Evolutionary conservation across 2,113 vertebrate genomes (phyloP), one percentile per base, ranked within the genome.

Genomic region (Hylia prasina): DNA sequence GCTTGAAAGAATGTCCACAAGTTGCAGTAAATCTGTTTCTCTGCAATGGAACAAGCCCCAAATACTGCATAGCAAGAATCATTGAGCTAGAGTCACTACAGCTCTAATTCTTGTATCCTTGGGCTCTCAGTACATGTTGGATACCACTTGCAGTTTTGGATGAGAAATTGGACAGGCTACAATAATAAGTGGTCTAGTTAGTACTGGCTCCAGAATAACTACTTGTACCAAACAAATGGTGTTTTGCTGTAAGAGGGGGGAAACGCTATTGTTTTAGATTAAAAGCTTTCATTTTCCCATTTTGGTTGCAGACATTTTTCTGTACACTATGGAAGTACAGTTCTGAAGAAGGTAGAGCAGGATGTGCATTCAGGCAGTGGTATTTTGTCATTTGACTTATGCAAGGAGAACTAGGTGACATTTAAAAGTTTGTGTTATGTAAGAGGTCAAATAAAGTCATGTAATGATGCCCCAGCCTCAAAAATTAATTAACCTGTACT

Each of bases 71-170:
- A 86, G 25, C 48, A 88, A 82, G 92, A 92, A 53, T 88, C 86
- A 72, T 47, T 54, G 82, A 86, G 68, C 71, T 48, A 18, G 48
- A 85, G 75, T 63, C 37, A 28, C 85, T 72, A 6, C 61, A 61
- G 42, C 71, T 94, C 79, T 93, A 90, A 94, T 76, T 96, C 92
- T 72, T 88, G 71, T 92, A 86, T 94, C 92, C 94, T 92, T 93
- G 90, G 90, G 50, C 92, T 96, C 88, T 88, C 88, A 50, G 75
- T 76, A 2, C 39, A 20, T 85, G 35, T 76, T 91, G 85, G 92
- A 89, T 90, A 76, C 70, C 44, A 60, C 87, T 44, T 76, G 66
- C 70, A 71, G 56, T 87, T 91, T 87, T 87, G 78, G 85, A 75
- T 92, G 88, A 92, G 82, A 58, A 92, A 95, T 79, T 83, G 82